Conservation (phyloP, 2,113 vertebrate species). For the Neodontobutis hainanensis region DNA sequence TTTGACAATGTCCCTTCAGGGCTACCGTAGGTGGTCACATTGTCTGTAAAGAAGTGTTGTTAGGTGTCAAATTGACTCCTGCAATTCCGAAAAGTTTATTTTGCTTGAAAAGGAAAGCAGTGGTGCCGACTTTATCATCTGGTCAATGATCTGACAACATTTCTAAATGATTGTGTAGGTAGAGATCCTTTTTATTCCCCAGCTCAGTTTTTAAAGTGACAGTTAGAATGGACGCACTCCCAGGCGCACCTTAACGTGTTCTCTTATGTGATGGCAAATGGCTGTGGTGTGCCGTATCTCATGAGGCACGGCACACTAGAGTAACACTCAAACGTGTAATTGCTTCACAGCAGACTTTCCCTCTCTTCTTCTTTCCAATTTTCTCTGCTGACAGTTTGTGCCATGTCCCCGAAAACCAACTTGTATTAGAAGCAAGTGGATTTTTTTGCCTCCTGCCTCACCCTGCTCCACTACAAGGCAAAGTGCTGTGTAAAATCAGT, state of each 20-base stretch:
- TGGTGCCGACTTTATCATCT: too few relatives aligned
- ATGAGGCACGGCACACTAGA: background rate
- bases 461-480: conserved; percentile 17
- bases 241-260: background rate
- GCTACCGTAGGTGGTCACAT: too few relatives aligned
- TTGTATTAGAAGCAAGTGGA: conserved; percentile 41
- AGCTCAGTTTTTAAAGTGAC: conserved; percentile 10
- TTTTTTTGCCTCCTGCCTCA: conserved; percentile 26
- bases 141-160: too few relatives aligned
- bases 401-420: conserved; percentile 34
- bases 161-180: too few relatives aligned
- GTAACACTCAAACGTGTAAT: conserved; percentile 43
- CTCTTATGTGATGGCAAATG: conserved; percentile 19
- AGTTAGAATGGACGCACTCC: background rate
- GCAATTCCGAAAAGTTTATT: background rate
- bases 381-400: conserved; percentile 62
- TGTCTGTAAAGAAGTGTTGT: background rate
- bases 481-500: conserved; percentile 35
- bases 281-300: conserved; percentile 4
- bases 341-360: conserved; percentile 51
- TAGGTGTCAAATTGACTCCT: background rate
- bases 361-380: conserved; percentile 57
- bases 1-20: too few relatives aligned
- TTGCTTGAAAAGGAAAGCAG: background rate
- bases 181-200: too few relatives aligned